Base-by-base conservation (phyloP, 1,140 invertebrate species). In the Ditylenchus dipsaci region DNA sequence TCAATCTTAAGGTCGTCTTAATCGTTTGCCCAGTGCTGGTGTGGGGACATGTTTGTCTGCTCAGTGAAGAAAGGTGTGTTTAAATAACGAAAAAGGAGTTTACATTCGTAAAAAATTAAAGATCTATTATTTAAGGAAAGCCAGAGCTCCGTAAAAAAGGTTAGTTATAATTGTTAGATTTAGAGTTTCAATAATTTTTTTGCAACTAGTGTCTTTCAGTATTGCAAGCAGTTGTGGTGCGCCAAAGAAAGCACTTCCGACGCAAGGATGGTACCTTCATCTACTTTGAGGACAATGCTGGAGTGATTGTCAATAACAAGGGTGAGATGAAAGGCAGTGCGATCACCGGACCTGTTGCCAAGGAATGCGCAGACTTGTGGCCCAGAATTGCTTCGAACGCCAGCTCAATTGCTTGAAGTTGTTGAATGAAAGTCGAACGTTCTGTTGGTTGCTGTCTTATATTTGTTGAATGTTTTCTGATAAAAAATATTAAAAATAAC, bases 311-410 rank as follows among this genome's bases (percentile, higher is more conserved):
- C 21, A 98, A 99, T 85, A 95, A 96, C 84, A 99, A 98, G 87
- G 95, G 95, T 70, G 95, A 98, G 89, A 97, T 98, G 95, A 98
- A 98, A 87, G 95, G 95, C 66, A 96, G 93, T 30, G 94, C 95
- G 73, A 97, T 99, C 78, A 98, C 95, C 61, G 95, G 95, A 76
- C 95, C 95, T 63, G 95, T 99, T 58, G 93, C 95, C 13, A 98
- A 98, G 86, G 95, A 99, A 86, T 98, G 95, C 87, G 95, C 95
- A 65, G 95, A 98, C 86, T 87, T 98, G 61, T 98, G 95, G 95
- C 95, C 95, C 65, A 93, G 93, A 87, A 97, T 98, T 85, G 95
- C 95, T 69, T 95, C 94, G 33, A 97, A 97, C 85, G 94, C 95
- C 65, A 91, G 91, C 86, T 93, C 91, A 82, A 95, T 96, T 86